Evolutionary conservation across 2,888 invertebrate species (phyloP), one percentile per base, ranked within the genome.

Genomic region (Dolichopus griseipennis): DNA sequence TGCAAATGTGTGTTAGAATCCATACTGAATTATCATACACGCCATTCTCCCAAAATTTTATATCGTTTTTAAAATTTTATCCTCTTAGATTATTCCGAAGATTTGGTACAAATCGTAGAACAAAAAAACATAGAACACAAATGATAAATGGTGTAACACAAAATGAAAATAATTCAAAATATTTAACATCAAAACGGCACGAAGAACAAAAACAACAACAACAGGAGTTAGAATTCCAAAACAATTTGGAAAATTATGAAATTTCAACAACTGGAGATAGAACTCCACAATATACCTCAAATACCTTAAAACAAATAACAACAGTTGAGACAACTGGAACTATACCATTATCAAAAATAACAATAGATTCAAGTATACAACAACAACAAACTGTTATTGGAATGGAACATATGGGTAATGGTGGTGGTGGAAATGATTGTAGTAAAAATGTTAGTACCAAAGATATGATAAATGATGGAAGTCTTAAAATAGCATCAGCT

Each of bases 31-130:
- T n/a, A n/a, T n/a, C n/a, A n/a, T n/a, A n/a, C n/a, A n/a, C n/a
- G n/a, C n/a, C n/a, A n/a, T n/a, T n/a, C n/a, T n/a, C n/a, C n/a
- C n/a, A n/a, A n/a, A n/a, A n/a, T n/a, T n/a, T n/a, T n/a, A n/a
- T n/a, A n/a, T n/a, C n/a, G n/a, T n/a, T n/a, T n/a, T n/a, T n/a
- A n/a, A n/a, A 27, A 27, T 27, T 27, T 27, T 27, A 27, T 27
- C 27, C 27, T 27, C 27, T 3, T 68, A 81, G 81, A 66, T 78
- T 79, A 34, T 78, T 78, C 64, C 75, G 78, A 37, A 78, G 81
- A 61, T 80, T 80, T 70, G 79, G 79, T 72, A 79, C 76, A 5
- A 76, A 73, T 69, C 75, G 75, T 61, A 75, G 77, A 41, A 67
- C 69, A 18, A 70, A 67, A 20, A 67, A 69, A 65, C 27, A 18